Evolutionary conservation across 2,888 invertebrate species (phyloP), one percentile per base, ranked within the genome.

Genomic region (Pandemis heparana): DNA sequence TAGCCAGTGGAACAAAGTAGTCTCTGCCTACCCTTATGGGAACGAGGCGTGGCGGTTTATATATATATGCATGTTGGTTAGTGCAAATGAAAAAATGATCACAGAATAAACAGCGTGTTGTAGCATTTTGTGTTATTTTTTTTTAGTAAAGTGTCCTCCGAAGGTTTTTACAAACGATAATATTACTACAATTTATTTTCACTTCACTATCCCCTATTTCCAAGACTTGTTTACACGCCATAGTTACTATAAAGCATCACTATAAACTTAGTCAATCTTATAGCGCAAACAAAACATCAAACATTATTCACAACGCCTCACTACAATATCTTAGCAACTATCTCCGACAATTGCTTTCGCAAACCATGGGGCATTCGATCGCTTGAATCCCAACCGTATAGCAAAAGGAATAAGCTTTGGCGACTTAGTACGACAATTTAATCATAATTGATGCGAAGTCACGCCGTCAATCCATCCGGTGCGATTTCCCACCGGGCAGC

Each of bases 401-500:
- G 5, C 56, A 56, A 56, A 56, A 12, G 56, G 0, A 56, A 23
- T 10, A 56, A 23, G 56, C 23, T 12, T 10, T n/a, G 5, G 48
- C 62, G 16, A 41, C 41, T 43, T 43, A 32, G 62, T 12, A 53
- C 7, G 23, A 23, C 56, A 56, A 56, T 56, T 56, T 56, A 23
- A 56, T 56, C 12, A 23, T 82, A 86, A 88, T 86, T 85, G 83
- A 89, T 89, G 85, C 86, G 76, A 76, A 82, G 87, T 88, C 88
- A 85, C 85, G 84, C 81, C 82, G 86, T 88, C 89, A 87, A 86
- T 86, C 85, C 77, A 80, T 78, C 79, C 81, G 79, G 85, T 82
- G 83, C 86, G 83, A 92, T 93, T 92, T 92, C 94, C 94, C 94
- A 38, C 73, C 76, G 88, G 94, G 87, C 83, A 74, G 77, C 89